A percentile compares a stretch with the other conserved stretches of the same genome.
phyloP scores from a whole-genome alignment of 2,888 invertebrate genomes.

The Dysmachus trigonus region DNA sequence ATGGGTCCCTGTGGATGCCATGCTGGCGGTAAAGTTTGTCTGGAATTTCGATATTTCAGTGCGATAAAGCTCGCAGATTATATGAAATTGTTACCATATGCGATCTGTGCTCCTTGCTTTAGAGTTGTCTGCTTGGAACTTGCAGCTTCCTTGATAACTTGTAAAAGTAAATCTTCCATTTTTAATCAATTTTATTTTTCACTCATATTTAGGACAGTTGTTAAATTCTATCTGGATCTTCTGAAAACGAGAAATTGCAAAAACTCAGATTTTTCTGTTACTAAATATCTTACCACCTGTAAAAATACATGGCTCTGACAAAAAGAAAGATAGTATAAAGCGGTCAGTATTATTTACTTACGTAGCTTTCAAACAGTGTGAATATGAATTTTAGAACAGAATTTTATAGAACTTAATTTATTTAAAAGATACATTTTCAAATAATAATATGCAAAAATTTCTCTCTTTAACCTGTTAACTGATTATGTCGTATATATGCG shows the following conservation, averaged over 20 bases:
- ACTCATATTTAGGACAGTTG: not conserved
- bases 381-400: no score
- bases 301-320: no score
- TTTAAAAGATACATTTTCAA: no score
- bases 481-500: no score
- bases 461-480: no score
- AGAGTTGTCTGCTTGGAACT: constrained; percentile 77
- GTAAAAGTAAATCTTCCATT: constrained; percentile 89
- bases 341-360: no score
- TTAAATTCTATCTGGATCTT: not conserved
- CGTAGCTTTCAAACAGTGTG: no score
- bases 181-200: constrained; percentile 27
- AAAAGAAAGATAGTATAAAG: no score
- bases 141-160: constrained; percentile 84
- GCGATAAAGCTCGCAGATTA: not conserved
- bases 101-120: constrained; percentile 86
- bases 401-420: no score
- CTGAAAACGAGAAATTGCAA: not conserved
- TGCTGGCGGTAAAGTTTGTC: constrained; percentile 85
- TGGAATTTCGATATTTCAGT: constrained; percentile 57
- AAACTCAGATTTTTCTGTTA: no score
- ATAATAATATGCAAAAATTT: no score
- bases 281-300: no score
- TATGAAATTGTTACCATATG: constrained; percentile 72
- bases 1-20: constrained; percentile 79